Percentiles rank a stretch among this genome's conserved stretches.
phyloP scores from a whole-genome alignment of 2,797 vertebrate genomes.

The Gymnopithys bicolor region DNA sequence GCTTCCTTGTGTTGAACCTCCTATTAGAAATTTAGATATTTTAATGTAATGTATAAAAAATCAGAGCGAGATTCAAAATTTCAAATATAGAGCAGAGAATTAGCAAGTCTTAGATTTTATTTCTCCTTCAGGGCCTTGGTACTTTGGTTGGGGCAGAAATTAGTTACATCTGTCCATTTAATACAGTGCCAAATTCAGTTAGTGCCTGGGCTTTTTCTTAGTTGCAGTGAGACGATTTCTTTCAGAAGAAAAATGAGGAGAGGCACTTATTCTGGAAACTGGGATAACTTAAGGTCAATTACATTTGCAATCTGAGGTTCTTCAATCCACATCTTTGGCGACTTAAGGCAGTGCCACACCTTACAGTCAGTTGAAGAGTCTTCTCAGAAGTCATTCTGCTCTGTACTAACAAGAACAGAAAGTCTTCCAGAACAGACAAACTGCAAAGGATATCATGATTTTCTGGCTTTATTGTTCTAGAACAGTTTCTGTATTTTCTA shows the following conservation, averaged over 20 bases:
- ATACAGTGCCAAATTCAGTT: not conserved
- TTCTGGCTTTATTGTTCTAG: not conserved
- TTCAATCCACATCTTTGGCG: not conserved
- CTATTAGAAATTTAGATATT: not conserved
- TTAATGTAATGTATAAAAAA: not conserved
- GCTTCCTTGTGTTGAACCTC: not conserved
- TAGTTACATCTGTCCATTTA: not conserved
- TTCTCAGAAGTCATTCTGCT: not conserved
- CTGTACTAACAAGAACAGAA: not conserved
- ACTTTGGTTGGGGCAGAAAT: rapidly evolving
- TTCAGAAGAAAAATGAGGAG: not conserved
- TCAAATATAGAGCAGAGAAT: not conserved
- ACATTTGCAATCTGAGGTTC: not conserved
- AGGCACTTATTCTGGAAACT: not conserved
- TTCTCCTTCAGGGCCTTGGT: not conserved
- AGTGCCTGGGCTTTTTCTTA: not conserved
- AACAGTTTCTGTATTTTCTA: not conserved
- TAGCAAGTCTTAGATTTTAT: not conserved
- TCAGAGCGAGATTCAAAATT: not conserved
- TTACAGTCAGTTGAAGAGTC: not conserved
- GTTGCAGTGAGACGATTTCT: not conserved
- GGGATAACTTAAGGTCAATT: not conserved
- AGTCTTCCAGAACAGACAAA: not conserved
- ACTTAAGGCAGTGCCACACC: not conserved
- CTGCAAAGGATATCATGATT: not conserved